Evolutionary conservation across 2,113 vertebrate species (phyloP).

Genomic region (Petrocephalus zakoni): DNA sequence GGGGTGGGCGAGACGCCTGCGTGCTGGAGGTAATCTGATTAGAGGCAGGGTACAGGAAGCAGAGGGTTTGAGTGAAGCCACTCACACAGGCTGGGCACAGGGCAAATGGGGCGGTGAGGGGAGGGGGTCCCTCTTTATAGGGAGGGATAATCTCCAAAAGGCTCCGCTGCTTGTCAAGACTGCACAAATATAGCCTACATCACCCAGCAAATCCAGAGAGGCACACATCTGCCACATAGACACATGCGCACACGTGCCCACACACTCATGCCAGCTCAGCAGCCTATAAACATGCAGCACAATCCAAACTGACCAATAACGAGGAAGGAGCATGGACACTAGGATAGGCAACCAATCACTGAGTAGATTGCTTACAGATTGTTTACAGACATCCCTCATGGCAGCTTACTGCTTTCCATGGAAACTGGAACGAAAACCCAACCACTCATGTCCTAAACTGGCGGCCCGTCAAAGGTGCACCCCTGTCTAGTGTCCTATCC

Average conservation of each 20-base stretch:
- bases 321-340: not conserved
- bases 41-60: not conserved
- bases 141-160: constrained; percentile 16
- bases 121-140: not conserved
- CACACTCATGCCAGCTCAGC: not conserved
- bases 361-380: not conserved
- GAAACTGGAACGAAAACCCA: not conserved
- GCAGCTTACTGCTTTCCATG: not conserved
- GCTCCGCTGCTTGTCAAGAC: not conserved
- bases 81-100: not conserved
- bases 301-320: not conserved
- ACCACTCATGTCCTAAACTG: not conserved
- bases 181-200: not conserved
- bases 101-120: not conserved
- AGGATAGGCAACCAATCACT: not conserved
- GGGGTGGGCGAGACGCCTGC: not conserved
- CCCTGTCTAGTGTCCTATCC: not conserved
- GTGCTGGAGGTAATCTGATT: constrained; percentile 19
- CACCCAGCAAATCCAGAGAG: not conserved
- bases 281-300: not conserved
- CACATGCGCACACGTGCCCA: not conserved
- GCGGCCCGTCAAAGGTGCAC: not conserved
- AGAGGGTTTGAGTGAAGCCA: not conserved
- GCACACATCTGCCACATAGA: not conserved
- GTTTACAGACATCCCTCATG: not conserved